Base-by-base conservation (phyloP, 2,797 vertebrate genomes). In the Peromyscus attwateri region DNA sequence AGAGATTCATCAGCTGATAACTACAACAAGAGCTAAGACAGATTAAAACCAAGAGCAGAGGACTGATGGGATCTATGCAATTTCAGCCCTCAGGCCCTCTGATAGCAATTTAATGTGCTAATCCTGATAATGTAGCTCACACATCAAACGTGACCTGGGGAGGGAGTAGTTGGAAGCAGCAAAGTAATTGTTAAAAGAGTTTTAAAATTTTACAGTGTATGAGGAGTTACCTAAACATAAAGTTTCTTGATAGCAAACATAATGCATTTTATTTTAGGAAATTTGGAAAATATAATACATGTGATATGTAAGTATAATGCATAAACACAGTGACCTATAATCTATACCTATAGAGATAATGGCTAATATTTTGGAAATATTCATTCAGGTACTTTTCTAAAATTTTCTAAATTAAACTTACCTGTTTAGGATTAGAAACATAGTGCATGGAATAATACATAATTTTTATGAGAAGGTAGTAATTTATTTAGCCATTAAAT, bases 111-210 rank as follows among this genome's bases (percentile, higher is more conserved):
- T 90, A 94, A 77, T 21, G 34, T 89, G 75, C 13, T 92, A 64
- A 96, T 95, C 91, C 23, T 80, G 43, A 88, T 57, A 92, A 89
- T 95, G n/a, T 9, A 71, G 8, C 37, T 77, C 85, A 85, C 46
- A 57, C 17, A 77, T 68, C 71, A 95, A 80, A 66, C 7, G 16
- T 55, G 60, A 66, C 66, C 13, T 77, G 46, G 46, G 57, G 88
- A 62, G 49, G 13, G 34, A 87, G 5, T 62, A 11, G 31, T 46
- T 87, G 34, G 37, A 31, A 89, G 37, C 4, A 71, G n/a, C 14
- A 73, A 17, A 62, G n/a, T 89, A 75, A 89, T 70, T 80, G 34
- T 43, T 93, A 64, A 62, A 17, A 57, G 31, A 57, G 17, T 96
- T 89, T 76, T 75, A 89, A 66, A 85, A 49, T 11, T 17, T 49